Base-by-base conservation (phyloP, 2,797 vertebrate species). In the Heterohyrax brucei region DNA sequence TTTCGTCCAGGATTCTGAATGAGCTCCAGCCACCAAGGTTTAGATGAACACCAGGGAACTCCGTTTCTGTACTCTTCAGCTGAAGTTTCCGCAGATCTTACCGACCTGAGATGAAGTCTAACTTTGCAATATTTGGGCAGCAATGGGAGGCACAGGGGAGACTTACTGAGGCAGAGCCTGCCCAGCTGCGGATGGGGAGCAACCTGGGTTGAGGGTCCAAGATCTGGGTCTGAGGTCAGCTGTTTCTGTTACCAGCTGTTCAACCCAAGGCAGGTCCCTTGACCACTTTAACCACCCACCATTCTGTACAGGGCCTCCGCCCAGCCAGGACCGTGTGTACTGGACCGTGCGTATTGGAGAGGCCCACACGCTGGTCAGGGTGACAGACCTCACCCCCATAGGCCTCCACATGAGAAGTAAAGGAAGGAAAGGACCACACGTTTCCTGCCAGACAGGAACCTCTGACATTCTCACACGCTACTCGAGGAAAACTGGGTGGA, bases 351-450 rank as follows among this genome's bases (percentile, higher is more conserved):
- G 44, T 8, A 22, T 12, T 13, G 46, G 26, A 61, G 56, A 73
- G 82, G 76, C 48, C n/a, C 56, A 10, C 2, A 0, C 9, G 46
- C 80, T 70, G 50, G 30, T 19, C 3, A 44, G n/a, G 28, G 78
- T 0, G 6, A 39, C 33, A 78, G 64, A 62, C 26, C 1, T 1
- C 0, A 3, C 30, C 10, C 28, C 50, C 4, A 28, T 26, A 13
- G 66, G 46, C 22, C 12, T 14, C 14, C 72, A 24, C 10, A 9
- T 10, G 59, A 77, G 48, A 33, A 48, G 30, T 0, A 22, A 1
- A 2, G 53, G 66, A 33, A 33, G 76, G 3, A 8, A 30, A 70
- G 10, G n/a, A 16, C 18, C 64, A 48, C 50, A 46, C 61, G 0
- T 30, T n/a, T 72, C 53, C 76, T 76, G 16, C 28, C 73, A 50